Conservation (phyloP, 2,113 vertebrate species). For the Nyctibius bracteatus region DNA sequence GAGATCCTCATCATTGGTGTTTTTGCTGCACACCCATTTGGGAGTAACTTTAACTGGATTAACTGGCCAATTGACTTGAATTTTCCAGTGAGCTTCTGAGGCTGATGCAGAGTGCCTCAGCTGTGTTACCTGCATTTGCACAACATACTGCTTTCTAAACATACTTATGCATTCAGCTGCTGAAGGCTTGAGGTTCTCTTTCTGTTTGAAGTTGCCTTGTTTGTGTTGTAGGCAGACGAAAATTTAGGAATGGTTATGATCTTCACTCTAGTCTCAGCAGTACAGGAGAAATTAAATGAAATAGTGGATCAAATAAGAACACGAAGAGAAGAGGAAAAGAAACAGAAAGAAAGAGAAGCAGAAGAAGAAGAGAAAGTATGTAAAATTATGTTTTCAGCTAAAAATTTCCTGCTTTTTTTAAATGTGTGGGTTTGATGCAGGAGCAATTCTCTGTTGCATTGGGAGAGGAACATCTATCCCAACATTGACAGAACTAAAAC, state of each 20-base stretch:
- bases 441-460: not conserved
- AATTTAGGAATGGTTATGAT: slow-evolving; percentile 99
- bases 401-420: not conserved
- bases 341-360: slow-evolving; percentile 85
- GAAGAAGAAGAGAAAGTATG: slow-evolving; percentile 96
- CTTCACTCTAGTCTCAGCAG: slow-evolving; percentile 93
- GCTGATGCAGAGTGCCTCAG: not conserved
- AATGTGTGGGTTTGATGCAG: not conserved
- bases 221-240: slow-evolving; percentile 83
- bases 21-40: not conserved
- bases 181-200: not conserved
- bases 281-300: slow-evolving; percentile 96
- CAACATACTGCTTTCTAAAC: not conserved
- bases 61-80: not conserved
- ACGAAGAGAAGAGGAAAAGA: slow-evolving; percentile 89
- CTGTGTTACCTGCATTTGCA: not conserved
- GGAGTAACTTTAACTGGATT: not conserved
- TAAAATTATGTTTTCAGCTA: not conserved
- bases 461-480: not conserved
- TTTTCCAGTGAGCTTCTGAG: not conserved
- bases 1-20: not conserved
- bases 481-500: not conserved
- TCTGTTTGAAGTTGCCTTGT: not conserved
- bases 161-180: not conserved
- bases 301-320: slow-evolving; percentile 93